Conservation (phyloP, 2,797 vertebrate species). For the Dryobates pubescens region DNA sequence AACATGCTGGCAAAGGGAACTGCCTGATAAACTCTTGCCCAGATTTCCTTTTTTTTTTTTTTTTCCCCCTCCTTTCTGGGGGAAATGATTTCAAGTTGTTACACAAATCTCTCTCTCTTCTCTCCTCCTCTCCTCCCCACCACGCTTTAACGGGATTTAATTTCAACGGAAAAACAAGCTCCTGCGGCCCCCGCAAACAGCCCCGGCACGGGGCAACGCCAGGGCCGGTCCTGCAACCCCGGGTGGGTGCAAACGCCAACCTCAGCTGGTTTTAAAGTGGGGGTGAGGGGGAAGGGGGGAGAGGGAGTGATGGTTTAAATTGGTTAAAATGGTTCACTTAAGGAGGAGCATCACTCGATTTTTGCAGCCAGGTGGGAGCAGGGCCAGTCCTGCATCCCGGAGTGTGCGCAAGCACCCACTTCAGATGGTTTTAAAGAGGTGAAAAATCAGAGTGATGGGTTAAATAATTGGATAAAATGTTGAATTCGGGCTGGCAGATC, state of each 20-base stretch:
- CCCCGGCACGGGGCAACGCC: rapidly evolving
- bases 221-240: neutral
- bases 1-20: slow-evolving; percentile 74
- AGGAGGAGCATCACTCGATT: neutral
- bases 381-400: neutral
- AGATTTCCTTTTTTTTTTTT: slow-evolving; percentile 75
- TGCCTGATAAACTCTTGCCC: slow-evolving; percentile 77
- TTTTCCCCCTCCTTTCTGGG: slow-evolving; percentile 18
- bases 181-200: neutral
- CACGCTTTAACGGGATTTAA: neutral
- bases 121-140: neutral
- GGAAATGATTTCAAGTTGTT: slow-evolving; percentile 74
- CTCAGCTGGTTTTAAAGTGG: neutral
- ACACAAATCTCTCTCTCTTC: neutral
- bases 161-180: slow-evolving; percentile 17
- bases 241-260: neutral
- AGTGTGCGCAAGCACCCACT: neutral
- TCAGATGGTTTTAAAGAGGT: rapidly evolving
- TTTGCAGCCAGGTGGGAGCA: neutral
- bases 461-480: neutral
- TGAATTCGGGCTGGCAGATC: neutral
- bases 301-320: neutral
- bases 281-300: neutral
- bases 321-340: neutral
- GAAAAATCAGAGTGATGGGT: rapidly evolving